phyloP scores from a whole-genome alignment of 2,113 vertebrate species.

The Sorex araneus region DNA sequence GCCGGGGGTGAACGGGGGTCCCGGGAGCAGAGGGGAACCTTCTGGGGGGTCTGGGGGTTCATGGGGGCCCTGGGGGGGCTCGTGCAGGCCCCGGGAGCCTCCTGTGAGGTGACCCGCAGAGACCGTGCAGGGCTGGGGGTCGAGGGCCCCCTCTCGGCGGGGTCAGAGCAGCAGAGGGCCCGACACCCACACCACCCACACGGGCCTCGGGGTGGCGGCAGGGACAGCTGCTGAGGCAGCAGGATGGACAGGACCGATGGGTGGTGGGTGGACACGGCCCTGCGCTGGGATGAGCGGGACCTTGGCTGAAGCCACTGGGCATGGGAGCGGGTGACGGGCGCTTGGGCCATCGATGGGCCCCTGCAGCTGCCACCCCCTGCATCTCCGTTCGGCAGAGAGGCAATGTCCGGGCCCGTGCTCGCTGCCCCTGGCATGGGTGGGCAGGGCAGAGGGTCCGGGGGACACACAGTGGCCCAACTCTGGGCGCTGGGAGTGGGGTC shows the following conservation, averaged over 20 bases:
- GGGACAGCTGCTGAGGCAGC: not conserved
- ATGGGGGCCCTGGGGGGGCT: too few relatives aligned
- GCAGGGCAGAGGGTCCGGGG: not conserved
- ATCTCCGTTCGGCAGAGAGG: not conserved
- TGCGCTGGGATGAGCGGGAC: not conserved
- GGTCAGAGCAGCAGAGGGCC: too few relatives aligned
- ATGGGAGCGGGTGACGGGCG: not conserved
- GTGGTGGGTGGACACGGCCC: not conserved
- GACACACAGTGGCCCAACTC: accelerated
- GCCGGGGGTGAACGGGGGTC: too few relatives aligned
- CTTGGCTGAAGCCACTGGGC: not conserved
- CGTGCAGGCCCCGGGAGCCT: too few relatives aligned
- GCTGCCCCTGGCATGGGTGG: not conserved
- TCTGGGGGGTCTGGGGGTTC: too few relatives aligned
- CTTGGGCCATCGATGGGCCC: not conserved
- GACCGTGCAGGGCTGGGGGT: too few relatives aligned
- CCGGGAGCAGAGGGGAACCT: too few relatives aligned
- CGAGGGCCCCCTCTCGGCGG: too few relatives aligned
- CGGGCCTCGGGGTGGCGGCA: too few relatives aligned
- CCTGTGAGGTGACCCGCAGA: too few relatives aligned
- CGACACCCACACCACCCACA: too few relatives aligned
- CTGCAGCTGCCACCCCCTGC: not conserved
- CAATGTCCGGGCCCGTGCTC: not conserved
- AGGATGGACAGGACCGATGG: not conserved
- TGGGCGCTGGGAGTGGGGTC: not conserved